A percentile compares a stretch with the other conserved stretches of the same genome.
Evolutionary conservation across 2,888 invertebrate species (phyloP).

Genomic region (Nebria salina): DNA sequence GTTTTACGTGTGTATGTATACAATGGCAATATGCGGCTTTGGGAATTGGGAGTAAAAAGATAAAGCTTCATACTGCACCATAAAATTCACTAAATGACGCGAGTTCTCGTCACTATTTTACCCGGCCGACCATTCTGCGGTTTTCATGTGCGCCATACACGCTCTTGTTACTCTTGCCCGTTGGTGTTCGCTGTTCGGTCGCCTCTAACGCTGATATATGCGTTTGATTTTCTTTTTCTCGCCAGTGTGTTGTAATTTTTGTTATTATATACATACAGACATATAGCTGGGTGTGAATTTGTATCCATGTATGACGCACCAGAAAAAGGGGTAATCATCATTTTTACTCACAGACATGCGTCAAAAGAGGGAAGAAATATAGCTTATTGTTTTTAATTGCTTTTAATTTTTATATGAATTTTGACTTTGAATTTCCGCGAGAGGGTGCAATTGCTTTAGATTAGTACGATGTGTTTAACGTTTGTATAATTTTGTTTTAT

Average conservation of each 20-base stretch:
- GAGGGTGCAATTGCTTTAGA: background rate
- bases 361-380: background rate
- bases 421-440: background rate
- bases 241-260: slow-evolving; percentile 51
- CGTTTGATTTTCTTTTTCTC: slow-evolving; percentile 58
- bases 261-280: slow-evolving; percentile 51
- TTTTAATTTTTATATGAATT: background rate
- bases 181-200: slow-evolving; percentile 23
- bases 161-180: slow-evolving; percentile 35
- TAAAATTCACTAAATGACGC: slow-evolving; percentile 60
- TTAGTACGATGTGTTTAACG: too few relatives aligned
- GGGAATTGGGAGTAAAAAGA: slow-evolving; percentile 57
- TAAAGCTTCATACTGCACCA: slow-evolving; percentile 57
- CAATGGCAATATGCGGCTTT: slow-evolving; percentile 52
- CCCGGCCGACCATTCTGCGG: slow-evolving; percentile 59
- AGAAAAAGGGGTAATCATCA: background rate
- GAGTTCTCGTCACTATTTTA: slow-evolving; percentile 62
- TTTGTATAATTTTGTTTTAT: too few relatives aligned
- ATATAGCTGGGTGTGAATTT: background rate
- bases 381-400: background rate
- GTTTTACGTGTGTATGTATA: background rate
- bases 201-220: slow-evolving; percentile 61
- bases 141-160: slow-evolving; percentile 56
- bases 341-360: background rate
- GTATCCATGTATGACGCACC: background rate